These are phyloP conservation scores for Neoaliturus tenellus DNA, from an alignment of 2,888 invertebrate genomes.

Conservation along the genomic window DNA sequence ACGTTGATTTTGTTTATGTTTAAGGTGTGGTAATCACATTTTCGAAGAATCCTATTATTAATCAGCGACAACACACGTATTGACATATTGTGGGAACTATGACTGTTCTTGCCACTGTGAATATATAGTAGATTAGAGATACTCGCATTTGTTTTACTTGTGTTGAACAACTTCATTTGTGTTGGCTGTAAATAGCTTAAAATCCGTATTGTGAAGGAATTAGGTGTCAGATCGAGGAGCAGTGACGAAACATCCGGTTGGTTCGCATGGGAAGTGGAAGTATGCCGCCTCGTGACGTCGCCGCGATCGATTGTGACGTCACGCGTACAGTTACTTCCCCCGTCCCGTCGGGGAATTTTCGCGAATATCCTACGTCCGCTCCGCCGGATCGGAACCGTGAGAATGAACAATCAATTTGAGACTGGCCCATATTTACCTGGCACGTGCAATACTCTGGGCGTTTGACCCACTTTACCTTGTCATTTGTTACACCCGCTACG, in stretches of 20 bases:
- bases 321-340: slow-evolving; percentile 23
- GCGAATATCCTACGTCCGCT: not conserved
- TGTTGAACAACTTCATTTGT: not conserved
- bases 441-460: slow-evolving; percentile 33
- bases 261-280: slow-evolving; percentile 23
- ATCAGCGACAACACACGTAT: no score
- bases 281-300: slow-evolving; percentile 34
- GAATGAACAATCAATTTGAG: slow-evolving; percentile 31
- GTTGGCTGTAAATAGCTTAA: no score
- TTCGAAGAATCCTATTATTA: no score
- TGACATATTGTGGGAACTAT: no score
- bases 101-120: no score
- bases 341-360: not conserved
- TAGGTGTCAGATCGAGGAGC: no score
- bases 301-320: slow-evolving; percentile 44
- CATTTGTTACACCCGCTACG: slow-evolving; percentile 19
- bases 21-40: no score
- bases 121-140: no score
- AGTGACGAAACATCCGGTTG: slow-evolving; percentile 27
- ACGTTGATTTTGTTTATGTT: no score
- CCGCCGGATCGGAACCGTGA: not conserved
- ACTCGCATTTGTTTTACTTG: not conserved
- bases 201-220: no score
- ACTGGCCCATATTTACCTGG: slow-evolving; percentile 34
- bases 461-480: not conserved